phyloP scores from a whole-genome alignment of 2,888 invertebrate species.

The Ectemnius lituratus region DNA sequence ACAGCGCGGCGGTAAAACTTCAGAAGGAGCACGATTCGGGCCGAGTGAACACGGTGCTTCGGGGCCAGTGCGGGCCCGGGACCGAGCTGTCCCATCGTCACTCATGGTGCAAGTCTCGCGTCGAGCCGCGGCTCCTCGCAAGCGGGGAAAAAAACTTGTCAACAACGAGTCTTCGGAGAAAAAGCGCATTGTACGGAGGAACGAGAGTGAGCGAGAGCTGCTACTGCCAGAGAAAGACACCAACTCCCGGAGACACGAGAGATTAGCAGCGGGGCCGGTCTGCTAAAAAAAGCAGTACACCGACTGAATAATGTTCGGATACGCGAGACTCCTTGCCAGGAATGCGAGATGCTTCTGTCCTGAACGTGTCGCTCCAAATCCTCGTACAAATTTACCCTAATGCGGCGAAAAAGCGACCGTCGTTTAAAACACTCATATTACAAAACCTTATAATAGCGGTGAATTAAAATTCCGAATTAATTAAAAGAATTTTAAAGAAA shows the following conservation, averaged over 20 bases:
- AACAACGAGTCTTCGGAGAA: slow-evolving; percentile 62
- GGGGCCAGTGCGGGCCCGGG: slow-evolving; percentile 23
- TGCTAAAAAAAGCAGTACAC: slow-evolving; percentile 59
- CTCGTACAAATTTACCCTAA: slow-evolving; percentile 58
- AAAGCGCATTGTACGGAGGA: slow-evolving; percentile 61
- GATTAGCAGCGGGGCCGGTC: slow-evolving; percentile 61
- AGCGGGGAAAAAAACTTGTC: slow-evolving; percentile 62
- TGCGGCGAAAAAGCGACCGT: slow-evolving; percentile 42
- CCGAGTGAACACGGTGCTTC: slow-evolving; percentile 21
- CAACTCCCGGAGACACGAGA: slow-evolving; percentile 48
- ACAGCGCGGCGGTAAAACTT: slow-evolving; percentile 71
- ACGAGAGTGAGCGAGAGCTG: slow-evolving; percentile 13
- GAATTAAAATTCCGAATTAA: too few relatives aligned
- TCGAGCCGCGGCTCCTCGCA: slow-evolving; percentile 50
- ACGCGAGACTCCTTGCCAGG: slow-evolving; percentile 55
- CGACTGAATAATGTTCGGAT: slow-evolving; percentile 58
- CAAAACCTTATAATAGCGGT: slow-evolving; percentile 8
- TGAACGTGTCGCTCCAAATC: slow-evolving; percentile 32
- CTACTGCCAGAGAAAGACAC: slow-evolving; percentile 24
- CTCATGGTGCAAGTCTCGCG: slow-evolving; percentile 46
- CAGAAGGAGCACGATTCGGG: slow-evolving; percentile 53
- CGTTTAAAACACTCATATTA: slow-evolving; percentile 32
- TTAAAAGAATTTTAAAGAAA: too few relatives aligned
- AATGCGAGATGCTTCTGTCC: slow-evolving; percentile 58
- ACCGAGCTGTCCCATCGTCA: slow-evolving; percentile 7